Conservation (phyloP, 2,888 invertebrate genomes). For the Eupelmus urozonus region DNA sequence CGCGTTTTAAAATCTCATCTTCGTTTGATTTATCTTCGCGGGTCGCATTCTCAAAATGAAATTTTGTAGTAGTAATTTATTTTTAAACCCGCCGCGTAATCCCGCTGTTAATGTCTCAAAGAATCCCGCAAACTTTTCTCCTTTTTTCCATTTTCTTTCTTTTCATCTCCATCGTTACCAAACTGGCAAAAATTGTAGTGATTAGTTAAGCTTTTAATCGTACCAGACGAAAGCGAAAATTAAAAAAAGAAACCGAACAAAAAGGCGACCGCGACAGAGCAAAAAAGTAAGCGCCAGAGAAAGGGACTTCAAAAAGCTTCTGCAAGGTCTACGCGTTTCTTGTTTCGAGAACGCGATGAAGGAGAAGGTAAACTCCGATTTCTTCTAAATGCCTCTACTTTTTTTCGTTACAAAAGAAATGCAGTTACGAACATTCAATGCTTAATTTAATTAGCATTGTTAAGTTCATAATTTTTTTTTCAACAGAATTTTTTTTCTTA, state of each 20-base stretch:
- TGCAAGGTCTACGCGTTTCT: too few relatives aligned
- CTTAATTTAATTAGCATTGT: too few relatives aligned
- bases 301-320: too few relatives aligned
- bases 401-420: too few relatives aligned
- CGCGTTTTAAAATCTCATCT: background rate
- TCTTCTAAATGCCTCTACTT: background rate
- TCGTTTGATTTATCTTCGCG: conserved; percentile 17
- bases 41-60: conserved; percentile 33
- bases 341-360: too few relatives aligned
- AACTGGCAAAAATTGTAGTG: conserved; percentile 25
- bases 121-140: conserved; percentile 44
- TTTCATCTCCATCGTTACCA: background rate
- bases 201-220: conserved; percentile 52
- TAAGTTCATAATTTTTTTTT: too few relatives aligned
- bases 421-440: too few relatives aligned
- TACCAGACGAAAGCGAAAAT: conserved; percentile 28
- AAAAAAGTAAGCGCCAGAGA: conserved; percentile 28
- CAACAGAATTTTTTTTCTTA: too few relatives aligned
- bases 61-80: conserved; percentile 48
- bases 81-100: conserved; percentile 27
- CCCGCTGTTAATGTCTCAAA: conserved; percentile 49
- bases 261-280: conserved; percentile 42
- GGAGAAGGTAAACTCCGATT: conserved; percentile 5
- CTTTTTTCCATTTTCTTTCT: conserved; percentile 16
- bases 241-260: conserved; percentile 22